Evolutionary conservation across 2,113 vertebrate species (phyloP), one percentile per base, ranked within the genome.

Genomic region (Aphyosemion australe): DNA sequence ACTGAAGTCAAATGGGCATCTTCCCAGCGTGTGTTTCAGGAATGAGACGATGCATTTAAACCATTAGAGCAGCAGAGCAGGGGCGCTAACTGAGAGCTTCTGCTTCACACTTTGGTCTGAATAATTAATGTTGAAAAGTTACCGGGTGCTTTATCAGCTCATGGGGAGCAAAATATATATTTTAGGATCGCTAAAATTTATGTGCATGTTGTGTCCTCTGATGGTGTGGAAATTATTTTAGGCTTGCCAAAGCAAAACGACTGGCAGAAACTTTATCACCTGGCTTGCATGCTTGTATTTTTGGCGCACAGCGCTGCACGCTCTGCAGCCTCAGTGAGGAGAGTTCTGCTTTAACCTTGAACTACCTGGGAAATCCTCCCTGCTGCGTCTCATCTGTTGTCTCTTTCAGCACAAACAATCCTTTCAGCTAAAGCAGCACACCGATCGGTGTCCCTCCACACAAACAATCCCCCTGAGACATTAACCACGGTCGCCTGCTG

Each of bases 321-420:
- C 16, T 65, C 61, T 4, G 12, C 53, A 10, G 42, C 20, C 12
- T 4, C 34, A 21, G 42, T 19, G 31, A 55, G 52, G 32, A 42
- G 51, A 61, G 55, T 48, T 69, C 48, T 7, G 62, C 48, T 78
- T 74, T 74, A 67, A 82, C 79, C 82, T 87, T 83, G 79, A 83
- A 70, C 74, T 66, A 74, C 68, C 56, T 61, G 60, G 49, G 59
- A 79, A 26, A 65, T 66, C 26, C 53, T 65, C 69, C 78, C 79
- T 57, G 5, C 67, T 7, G 47, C 1, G 54, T 51, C 54, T 46
- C 37, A 9, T 78, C 72, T 82, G 43, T 73, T 73, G 76, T 69
- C 53, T 63, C 57, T 55, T 31, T 52, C 60, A 54, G 14, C 7
- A 52, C 54, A 79, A 78, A 86, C 77, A 82, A 64, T 43, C 52